Evolutionary conservation across 2,888 invertebrate species (phyloP), one percentile per base, ranked within the genome.

Genomic region (Oscheius sp.): DNA sequence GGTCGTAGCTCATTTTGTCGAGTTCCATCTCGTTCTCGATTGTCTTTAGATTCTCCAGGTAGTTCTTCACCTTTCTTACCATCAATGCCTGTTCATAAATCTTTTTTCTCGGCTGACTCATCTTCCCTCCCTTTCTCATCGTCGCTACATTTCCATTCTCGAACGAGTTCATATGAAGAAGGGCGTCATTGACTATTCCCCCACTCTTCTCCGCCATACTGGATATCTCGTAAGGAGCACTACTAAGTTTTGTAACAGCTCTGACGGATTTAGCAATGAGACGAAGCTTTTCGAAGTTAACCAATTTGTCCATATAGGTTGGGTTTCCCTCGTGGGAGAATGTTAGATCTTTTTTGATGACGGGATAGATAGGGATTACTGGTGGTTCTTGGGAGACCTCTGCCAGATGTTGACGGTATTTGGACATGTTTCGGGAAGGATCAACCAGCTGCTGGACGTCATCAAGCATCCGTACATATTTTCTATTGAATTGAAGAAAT

Each of bases 401-500:
- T 0, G 80, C 78, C 54, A 98, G 92, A 69, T 97, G 90, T 87
- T 95, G 95, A 74, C 98, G 90, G 87, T 98, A 98, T 54, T 95
- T 95, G 85, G 94, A 94, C 97, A 99, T 98, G 87, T 98, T 99
- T 77, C 97, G 90, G 32, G 95, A 95, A 1, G 98, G 97, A 89
- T 98, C 97, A 94, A 98, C 95, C 33, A 98, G 89, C 86, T 92
- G 92, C 89, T 96, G 94, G 80, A 98, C 90, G 88, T 96, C 95
- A 84, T 92, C 91, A 87, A 97, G 95, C 78, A 95, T 90, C 86
- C 94, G 92, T 85, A 75, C 66, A 89, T 98, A 96, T 89, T 98
- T 98, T 47, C 92, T 85, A 41, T 9, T 36, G 8, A 59, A 1
- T 47, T n/a, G 2, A 47, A 28, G 9, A 59, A 62, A 30, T 30